Percentiles rank a stretch among this genome's conserved stretches.
phyloP scores from a whole-genome alignment of 2,888 invertebrate genomes.

The Hyposoter dolosus region DNA sequence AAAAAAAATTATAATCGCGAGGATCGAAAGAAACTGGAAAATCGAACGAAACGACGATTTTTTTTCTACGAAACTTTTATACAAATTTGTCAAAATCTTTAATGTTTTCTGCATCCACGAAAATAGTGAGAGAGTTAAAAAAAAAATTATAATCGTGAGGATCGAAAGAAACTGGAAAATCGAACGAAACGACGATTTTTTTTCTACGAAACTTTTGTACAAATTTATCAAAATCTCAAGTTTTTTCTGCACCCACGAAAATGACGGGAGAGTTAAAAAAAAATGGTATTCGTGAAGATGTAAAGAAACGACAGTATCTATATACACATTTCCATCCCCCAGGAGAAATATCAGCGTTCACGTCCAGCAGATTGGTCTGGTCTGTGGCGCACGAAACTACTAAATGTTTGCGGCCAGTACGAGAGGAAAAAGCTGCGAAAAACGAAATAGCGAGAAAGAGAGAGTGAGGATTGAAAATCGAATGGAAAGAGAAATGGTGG shows the following conservation, averaged over 20 bases:
- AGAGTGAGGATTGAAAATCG: conserved; percentile 48
- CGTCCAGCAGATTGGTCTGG: conserved; percentile 66
- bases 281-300: not conserved
- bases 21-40: conserved; percentile 2
- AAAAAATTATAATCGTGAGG: not conserved
- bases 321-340: conserved; percentile 49
- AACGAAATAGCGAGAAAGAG: conserved; percentile 37
- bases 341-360: conserved; percentile 73
- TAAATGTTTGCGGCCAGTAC: conserved; percentile 41
- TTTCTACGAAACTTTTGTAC: not conserved
- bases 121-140: conserved; percentile 8
- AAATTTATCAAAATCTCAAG: not conserved
- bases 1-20: not conserved
- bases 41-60: not conserved
- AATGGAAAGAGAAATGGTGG: conserved; percentile 46
- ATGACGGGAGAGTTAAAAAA: not conserved
- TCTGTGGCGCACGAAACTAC: conserved; percentile 50
- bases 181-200: not conserved
- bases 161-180: not conserved
- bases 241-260: not conserved
- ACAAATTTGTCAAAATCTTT: not conserved
- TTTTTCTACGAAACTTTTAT: not conserved
- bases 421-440: conserved; percentile 51
- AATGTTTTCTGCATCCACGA: not conserved
- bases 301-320: conserved; percentile 37